Evolutionary conservation across 2,113 vertebrate genomes (phyloP), one percentile per base, ranked within the genome.

Genomic region (Scalopus aquaticus): DNA sequence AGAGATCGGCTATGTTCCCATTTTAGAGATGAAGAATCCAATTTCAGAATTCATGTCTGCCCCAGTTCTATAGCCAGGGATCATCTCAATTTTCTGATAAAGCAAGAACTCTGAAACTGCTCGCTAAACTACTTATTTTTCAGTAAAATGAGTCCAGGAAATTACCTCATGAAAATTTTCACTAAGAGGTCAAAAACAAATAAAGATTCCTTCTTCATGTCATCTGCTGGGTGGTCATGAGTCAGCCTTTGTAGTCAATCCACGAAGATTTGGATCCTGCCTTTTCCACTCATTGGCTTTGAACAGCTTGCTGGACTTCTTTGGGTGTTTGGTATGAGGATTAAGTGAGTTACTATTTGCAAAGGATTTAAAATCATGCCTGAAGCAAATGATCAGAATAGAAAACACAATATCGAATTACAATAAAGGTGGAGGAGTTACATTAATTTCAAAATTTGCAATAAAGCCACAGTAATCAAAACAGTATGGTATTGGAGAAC

Each of bases 391-490:
- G n/a, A 49, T 26, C 28, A 74, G 6, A 67, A 20, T 0, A 83
- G 37, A 11, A 42, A 62, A 58, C 0, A n/a, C 13, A 65, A n/a
- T 17, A 60, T 4, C 26, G 2, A 70, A 73, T 24, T 78, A 73
- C 56, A 87, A 73, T 9, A 24, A 81, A 72, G 11, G 2, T 72
- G 70, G n/a, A 86, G 15, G 26, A 95, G 56, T 78, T 44, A 65
- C 19, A 67, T 15, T 20, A 42, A 73, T 60, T 91, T 82, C 26
- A 74, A 91, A 93, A 91, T 17, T 19, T 80, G 78, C 9, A 84
- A 17, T 44, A 26, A 95, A 87, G 67, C 22, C 51, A 46, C 62
- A 81, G 12, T 73, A 90, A 73, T 70, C 78, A 84, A 88, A 93
- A 76, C 22, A 56, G 74, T 6, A 24, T 0, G 5, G 24, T 32